Evolutionary conservation across 2,113 vertebrate species (phyloP).

Genomic region (Pterophyllum scalare): DNA sequence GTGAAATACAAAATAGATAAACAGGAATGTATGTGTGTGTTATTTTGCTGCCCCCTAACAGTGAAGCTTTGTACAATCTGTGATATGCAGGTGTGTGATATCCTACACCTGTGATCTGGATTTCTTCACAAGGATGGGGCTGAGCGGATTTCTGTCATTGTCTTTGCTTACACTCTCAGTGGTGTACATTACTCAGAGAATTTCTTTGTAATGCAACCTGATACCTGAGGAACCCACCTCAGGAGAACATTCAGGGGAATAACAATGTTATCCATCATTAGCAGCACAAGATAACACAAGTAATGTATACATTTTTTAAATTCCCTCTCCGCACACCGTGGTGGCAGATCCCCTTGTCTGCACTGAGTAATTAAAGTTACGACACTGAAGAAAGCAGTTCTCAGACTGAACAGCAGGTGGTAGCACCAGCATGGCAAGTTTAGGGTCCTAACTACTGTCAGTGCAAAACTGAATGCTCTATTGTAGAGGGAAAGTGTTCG

Average conservation of each 20-base stretch:
- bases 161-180: conserved; percentile 40
- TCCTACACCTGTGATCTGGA: conserved; percentile 52
- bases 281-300: not conserved
- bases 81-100: conserved; percentile 55
- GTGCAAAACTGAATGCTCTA: rapidly evolving
- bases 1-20: not conserved
- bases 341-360: not conserved
- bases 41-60: conserved; percentile 25
- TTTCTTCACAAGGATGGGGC: conserved; percentile 14
- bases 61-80: conserved; percentile 6
- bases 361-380: not conserved
- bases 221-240: not conserved
- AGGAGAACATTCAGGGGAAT: not conserved
- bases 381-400: conserved; percentile 24
- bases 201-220: not conserved
- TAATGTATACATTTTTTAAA: not conserved
- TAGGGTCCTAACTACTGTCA: not conserved
- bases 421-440: conserved; percentile 28
- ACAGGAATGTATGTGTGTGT: not conserved
- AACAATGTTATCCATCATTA: not conserved
- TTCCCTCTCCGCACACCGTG: not conserved
- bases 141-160: conserved; percentile 33
- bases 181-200: conserved; percentile 16
- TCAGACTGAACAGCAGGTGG: conserved; percentile 69
- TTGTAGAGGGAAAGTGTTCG: not conserved